Conservation (phyloP, 2,113 vertebrate genomes). For the Cyanoramphus novaezelandiae region DNA sequence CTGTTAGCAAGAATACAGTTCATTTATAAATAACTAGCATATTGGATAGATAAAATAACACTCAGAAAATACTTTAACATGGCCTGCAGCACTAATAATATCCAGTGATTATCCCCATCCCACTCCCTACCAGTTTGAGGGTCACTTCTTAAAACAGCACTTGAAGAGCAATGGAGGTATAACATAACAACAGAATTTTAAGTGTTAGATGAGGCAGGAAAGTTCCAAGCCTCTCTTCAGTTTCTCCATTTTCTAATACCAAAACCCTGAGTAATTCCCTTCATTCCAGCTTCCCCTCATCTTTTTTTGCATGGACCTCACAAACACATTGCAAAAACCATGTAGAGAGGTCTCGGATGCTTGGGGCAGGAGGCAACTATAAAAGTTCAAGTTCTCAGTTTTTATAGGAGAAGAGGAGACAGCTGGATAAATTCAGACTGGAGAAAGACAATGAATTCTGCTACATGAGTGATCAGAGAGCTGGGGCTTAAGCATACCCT, state of each 20-base stretch:
- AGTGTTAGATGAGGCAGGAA: background rate
- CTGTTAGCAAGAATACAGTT: background rate
- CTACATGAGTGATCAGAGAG: background rate
- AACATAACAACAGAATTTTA: background rate
- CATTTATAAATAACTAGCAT: background rate
- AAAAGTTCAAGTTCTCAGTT: background rate
- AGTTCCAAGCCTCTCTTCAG: background rate
- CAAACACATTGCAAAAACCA: background rate
- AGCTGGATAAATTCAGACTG: background rate
- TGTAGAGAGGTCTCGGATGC: background rate
- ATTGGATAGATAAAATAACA: background rate
- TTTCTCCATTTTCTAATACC: background rate
- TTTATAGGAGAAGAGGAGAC: background rate
- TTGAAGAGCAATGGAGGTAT: background rate
- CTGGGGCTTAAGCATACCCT: background rate
- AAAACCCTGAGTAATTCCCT: background rate
- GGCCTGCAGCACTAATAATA: background rate
- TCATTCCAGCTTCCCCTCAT: background rate
- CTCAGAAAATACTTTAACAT: background rate
- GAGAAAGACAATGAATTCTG: background rate
- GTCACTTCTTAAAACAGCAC: background rate
- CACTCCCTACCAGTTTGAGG: background rate
- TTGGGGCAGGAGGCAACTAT: background rate
- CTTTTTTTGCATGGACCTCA: background rate
- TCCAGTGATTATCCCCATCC: background rate